A percentile compares a stretch with the other conserved stretches of the same genome.
Conservation (phyloP, 2,113 vertebrate genomes). For the Orientallactaga bullata region DNA sequence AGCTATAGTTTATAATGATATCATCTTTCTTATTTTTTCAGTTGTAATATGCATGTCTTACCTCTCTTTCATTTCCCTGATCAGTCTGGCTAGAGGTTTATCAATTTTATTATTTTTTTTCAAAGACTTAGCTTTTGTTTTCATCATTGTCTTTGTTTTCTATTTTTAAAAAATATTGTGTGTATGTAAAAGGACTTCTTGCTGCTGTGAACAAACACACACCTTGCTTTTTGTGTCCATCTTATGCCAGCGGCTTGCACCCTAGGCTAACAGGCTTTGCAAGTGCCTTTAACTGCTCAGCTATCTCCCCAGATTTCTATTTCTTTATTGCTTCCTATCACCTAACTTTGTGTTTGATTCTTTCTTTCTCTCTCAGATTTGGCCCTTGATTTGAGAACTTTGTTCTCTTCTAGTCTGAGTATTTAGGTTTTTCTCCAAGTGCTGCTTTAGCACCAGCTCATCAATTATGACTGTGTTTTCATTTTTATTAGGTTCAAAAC, state of each 20-base stretch:
- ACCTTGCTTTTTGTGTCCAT: no score
- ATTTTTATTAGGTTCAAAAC: not conserved
- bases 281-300: no score
- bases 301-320: no score
- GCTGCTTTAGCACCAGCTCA: not conserved
- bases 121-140: not conserved
- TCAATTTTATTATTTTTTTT: not conserved
- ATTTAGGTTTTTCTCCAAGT: not conserved
- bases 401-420: not conserved
- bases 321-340: not conserved
- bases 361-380: not conserved
- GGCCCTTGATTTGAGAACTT: slow-evolving; percentile 10
- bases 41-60: not conserved
- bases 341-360: slow-evolving; percentile 13
- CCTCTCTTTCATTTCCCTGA: not conserved
- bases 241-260: no score
- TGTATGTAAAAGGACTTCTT: no score
- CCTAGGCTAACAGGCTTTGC: no score
- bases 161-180: not conserved
- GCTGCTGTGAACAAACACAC: no score
- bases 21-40: not conserved
- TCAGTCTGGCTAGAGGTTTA: not conserved
- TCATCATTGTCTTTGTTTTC: not conserved
- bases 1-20: not conserved
- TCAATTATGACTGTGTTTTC: slow-evolving; percentile 9